Conservation (phyloP, 2,113 vertebrate species). For the Lophius piscatorius region DNA sequence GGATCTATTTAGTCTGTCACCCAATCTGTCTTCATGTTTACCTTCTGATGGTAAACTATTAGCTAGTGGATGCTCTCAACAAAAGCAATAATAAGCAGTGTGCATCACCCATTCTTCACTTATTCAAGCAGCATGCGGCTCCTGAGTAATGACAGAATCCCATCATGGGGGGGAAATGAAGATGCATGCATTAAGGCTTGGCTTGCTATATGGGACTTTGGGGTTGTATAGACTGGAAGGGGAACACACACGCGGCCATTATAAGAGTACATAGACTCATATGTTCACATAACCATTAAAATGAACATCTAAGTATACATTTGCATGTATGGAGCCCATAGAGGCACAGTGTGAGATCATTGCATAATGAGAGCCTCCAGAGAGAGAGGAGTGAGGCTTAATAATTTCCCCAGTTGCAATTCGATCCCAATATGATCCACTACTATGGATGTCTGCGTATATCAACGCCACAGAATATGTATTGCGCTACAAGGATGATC, state of each 20-base stretch:
- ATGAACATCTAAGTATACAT: conserved; percentile 28
- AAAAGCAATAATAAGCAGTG: conserved; percentile 49
- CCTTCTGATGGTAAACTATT: conserved; percentile 57
- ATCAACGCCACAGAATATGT: conserved; percentile 10
- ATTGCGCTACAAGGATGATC: conserved; percentile 32
- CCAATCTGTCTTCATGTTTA: conserved; percentile 57
- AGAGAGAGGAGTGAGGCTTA: conserved; percentile 22
- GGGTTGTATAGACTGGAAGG: conserved; percentile 30
- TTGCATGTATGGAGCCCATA: conserved; percentile 28
- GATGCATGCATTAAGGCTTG: conserved; percentile 15
- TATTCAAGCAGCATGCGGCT: conserved; percentile 11
- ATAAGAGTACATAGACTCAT: conserved; percentile 26
- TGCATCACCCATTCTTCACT: conserved; percentile 37
- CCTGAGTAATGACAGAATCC: conserved; percentile 35
- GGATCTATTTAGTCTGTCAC: conserved; percentile 37
- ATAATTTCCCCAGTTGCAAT: conserved; percentile 42
- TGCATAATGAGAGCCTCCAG: conserved; percentile 32
- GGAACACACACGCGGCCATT: conserved; percentile 32
- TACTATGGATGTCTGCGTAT: conserved; percentile 26
- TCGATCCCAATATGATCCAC: conserved; percentile 25
- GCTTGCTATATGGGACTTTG: conserved; percentile 34
- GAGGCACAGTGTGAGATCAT: conserved; percentile 13
- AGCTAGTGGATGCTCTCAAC: conserved; percentile 35
- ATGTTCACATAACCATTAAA: conserved; percentile 14
- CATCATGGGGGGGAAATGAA: conserved; percentile 33